These are phyloP conservation scores for Chelonia mydas DNA, from an alignment of 2,797 vertebrate species.

Conservation along the genomic window DNA sequence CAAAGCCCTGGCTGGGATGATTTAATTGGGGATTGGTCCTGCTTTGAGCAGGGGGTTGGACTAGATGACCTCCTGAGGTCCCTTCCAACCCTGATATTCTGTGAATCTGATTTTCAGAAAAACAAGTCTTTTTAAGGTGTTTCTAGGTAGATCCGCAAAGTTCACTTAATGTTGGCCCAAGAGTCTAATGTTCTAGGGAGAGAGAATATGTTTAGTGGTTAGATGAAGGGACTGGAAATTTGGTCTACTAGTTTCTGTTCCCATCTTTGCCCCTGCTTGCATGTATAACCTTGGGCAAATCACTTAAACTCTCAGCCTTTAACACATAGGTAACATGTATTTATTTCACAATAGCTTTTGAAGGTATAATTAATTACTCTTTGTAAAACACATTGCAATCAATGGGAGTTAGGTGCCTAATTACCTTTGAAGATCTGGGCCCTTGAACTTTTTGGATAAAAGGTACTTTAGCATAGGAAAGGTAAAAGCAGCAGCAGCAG, in stretches of 20 bases:
- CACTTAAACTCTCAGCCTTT: fast-evolving
- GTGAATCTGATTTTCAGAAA: fast-evolving
- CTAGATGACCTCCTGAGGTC: no score
- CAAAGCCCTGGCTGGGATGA: no score
- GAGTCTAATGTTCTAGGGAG: fast-evolving
- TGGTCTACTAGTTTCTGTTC: not conserved
- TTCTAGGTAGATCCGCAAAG: fast-evolving
- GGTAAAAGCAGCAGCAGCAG: not conserved
- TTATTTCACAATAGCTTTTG: not conserved
- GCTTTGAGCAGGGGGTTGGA: no score
- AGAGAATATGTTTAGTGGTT: fast-evolving
- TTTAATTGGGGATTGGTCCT: no score
- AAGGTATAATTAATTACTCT: not conserved
- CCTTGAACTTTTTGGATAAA: not conserved
- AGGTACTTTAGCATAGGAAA: fast-evolving
- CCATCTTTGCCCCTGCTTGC: not conserved
- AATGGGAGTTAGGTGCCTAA: not conserved
- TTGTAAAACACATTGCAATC: fast-evolving
- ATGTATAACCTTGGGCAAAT: not conserved
- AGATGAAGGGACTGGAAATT: not conserved
- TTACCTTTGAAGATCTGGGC: not conserved
- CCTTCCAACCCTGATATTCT: no score
- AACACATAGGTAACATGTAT: fast-evolving
- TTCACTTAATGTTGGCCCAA: fast-evolving
- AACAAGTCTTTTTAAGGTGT: fast-evolving